phyloP scores from a whole-genome alignment of 2,113 vertebrate genomes.

The Vulpes vulpes region DNA sequence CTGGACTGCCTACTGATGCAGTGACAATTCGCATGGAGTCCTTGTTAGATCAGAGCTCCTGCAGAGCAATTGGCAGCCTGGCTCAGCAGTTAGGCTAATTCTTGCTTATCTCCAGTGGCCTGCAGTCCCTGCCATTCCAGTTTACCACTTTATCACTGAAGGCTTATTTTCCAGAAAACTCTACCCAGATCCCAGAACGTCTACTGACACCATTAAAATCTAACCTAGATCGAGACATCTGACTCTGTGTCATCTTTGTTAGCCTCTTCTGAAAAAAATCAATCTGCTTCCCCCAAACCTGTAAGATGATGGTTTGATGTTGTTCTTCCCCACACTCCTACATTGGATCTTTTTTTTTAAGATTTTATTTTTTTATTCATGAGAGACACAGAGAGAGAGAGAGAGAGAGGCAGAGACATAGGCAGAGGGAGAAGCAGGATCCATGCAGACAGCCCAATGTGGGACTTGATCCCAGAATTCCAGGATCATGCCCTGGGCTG shows the following conservation, averaged over 20 bases:
- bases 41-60: neutral
- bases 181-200: neutral
- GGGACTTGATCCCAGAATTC: too few relatives aligned
- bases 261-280: neutral
- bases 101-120: neutral
- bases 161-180: neutral
- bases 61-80: neutral
- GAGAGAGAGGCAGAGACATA: too few relatives aligned
- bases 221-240: neutral
- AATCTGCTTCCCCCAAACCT: neutral
- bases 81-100: neutral
- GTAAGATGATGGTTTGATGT: neutral
- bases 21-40: neutral
- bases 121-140: neutral
- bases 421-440: too few relatives aligned
- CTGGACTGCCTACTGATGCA: neutral
- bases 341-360: too few relatives aligned
- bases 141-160: neutral
- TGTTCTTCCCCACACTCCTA: neutral
- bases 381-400: fast-evolving
- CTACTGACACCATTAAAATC: neutral
- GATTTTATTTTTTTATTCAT: too few relatives aligned
- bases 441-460: too few relatives aligned
- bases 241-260: neutral
- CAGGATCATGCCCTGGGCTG: too few relatives aligned